These are phyloP conservation scores for Tetragonula carbonaria DNA, from an alignment of 2,888 invertebrate species.

Conservation along the genomic window DNA sequence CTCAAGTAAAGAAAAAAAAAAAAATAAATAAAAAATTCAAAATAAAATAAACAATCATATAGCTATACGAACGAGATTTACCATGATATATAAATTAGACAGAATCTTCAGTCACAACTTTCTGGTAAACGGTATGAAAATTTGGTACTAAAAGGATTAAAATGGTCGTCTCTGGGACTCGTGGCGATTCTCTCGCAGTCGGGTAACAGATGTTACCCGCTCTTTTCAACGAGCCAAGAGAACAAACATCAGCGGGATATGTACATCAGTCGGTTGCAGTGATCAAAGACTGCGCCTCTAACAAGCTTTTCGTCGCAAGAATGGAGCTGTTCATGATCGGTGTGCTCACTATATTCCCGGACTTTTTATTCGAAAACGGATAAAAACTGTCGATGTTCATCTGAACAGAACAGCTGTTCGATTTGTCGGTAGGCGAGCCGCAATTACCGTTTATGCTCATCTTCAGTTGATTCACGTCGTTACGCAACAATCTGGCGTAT, in stretches of 20 bases:
- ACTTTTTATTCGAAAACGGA: constrained; percentile 80
- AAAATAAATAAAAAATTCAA: background rate
- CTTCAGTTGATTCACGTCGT: constrained; percentile 84
- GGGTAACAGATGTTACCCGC: background rate
- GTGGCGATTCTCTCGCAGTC: background rate
- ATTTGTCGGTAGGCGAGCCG: constrained; percentile 72
- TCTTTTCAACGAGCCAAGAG: background rate
- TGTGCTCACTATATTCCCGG: constrained; percentile 77
- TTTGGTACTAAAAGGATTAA: constrained; percentile 44
- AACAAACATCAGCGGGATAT: constrained; percentile 28
- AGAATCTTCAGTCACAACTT: background rate
- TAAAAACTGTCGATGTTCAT: constrained; percentile 82
- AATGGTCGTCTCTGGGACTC: constrained; percentile 4
- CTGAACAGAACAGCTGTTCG: constrained; percentile 76
- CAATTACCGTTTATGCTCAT: constrained; percentile 76
- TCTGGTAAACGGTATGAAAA: constrained; percentile 10
- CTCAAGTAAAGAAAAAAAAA: no score
- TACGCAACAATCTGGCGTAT: constrained; percentile 84
- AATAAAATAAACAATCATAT: constrained; percentile 40
- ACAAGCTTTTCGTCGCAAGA: constrained; percentile 87
- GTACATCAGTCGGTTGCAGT: constrained; percentile 88
- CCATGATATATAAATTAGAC: background rate
- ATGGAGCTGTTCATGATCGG: constrained; percentile 86
- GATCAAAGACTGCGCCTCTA: constrained; percentile 89
- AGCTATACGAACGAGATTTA: constrained; percentile 10